Conservation (phyloP, 2,113 vertebrate genomes). For the Ailuropoda melanoleuca region DNA sequence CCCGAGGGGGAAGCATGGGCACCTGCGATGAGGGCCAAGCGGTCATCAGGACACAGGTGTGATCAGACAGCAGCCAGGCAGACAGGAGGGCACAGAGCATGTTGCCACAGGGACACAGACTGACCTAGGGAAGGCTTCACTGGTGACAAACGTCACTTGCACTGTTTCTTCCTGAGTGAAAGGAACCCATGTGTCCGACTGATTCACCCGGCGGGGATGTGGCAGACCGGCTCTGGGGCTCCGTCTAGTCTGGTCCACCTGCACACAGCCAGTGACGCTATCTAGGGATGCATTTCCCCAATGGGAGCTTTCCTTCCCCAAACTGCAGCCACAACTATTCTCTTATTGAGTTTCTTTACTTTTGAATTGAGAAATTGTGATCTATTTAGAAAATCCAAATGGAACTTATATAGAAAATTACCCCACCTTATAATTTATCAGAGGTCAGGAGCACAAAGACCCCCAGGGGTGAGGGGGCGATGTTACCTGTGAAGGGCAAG, state of each 20-base stretch:
- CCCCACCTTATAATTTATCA: not conserved
- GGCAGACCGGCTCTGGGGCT: not conserved
- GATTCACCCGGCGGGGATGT: not conserved
- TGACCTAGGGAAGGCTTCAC: not conserved
- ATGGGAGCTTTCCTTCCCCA: not conserved
- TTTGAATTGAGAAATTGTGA: not conserved
- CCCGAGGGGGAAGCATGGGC: fast-evolving
- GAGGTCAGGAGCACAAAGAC: too few species aligned
- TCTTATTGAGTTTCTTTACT: not conserved
- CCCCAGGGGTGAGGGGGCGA: too few species aligned
- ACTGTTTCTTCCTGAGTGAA: not conserved
- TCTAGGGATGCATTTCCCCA: not conserved
- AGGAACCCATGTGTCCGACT: not conserved
- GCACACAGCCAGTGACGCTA: not conserved
- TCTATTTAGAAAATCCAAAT: not conserved
- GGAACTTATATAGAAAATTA: not conserved
- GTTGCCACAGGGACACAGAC: not conserved
- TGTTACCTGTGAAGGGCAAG: too few species aligned
- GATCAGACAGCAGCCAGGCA: not conserved
- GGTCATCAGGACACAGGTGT: not conserved
- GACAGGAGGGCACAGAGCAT: not conserved
- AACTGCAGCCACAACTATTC: not conserved
- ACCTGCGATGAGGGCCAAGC: fast-evolving
- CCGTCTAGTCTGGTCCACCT: not conserved
- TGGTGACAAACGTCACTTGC: not conserved